Evolutionary conservation across 2,888 invertebrate genomes (phyloP).

Genomic region (Neuroscelio doddi): DNA sequence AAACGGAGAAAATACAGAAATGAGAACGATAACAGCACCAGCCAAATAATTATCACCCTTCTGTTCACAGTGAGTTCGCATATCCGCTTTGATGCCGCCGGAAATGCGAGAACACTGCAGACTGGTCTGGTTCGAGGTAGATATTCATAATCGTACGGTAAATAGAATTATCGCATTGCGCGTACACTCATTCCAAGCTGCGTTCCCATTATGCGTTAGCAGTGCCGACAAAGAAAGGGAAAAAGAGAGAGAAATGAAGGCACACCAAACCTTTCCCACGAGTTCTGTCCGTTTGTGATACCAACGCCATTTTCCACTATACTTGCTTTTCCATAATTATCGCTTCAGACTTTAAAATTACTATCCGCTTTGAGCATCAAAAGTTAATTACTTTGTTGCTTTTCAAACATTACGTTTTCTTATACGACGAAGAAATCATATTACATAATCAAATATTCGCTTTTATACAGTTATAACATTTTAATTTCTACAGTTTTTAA

Average conservation of each 20-base stretch:
- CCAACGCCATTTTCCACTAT: slow-evolving; percentile 34
- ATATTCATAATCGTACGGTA: slow-evolving; percentile 70
- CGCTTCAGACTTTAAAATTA: slow-evolving; percentile 15
- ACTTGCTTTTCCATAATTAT: slow-evolving; percentile 31
- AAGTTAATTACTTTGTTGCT: slow-evolving; percentile 10
- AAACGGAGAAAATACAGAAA: slow-evolving; percentile 35
- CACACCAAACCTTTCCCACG: slow-evolving; percentile 27
- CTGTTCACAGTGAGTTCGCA: slow-evolving; percentile 55
- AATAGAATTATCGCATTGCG: slow-evolving; percentile 70
- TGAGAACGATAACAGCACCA: slow-evolving; percentile 44
- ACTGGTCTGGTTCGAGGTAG: slow-evolving; percentile 64
- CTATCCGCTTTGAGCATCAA: slow-evolving; percentile 10
- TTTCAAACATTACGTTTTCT: no score
- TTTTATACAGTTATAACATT: no score
- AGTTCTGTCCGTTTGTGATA: slow-evolving; percentile 28
- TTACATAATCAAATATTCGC: no score
- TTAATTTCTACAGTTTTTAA: no score
- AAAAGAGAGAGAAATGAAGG: slow-evolving; percentile 16
- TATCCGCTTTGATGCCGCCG: slow-evolving; percentile 50
- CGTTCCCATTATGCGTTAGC: slow-evolving; percentile 43
- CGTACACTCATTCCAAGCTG: slow-evolving; percentile 51
- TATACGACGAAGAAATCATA: no score
- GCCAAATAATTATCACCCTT: slow-evolving; percentile 67
- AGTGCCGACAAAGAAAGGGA: slow-evolving; percentile 28
- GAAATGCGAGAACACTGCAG: slow-evolving; percentile 58